Base-by-base conservation (phyloP, 2,113 vertebrate genomes). In the Cranoglanis bouderius region DNA sequence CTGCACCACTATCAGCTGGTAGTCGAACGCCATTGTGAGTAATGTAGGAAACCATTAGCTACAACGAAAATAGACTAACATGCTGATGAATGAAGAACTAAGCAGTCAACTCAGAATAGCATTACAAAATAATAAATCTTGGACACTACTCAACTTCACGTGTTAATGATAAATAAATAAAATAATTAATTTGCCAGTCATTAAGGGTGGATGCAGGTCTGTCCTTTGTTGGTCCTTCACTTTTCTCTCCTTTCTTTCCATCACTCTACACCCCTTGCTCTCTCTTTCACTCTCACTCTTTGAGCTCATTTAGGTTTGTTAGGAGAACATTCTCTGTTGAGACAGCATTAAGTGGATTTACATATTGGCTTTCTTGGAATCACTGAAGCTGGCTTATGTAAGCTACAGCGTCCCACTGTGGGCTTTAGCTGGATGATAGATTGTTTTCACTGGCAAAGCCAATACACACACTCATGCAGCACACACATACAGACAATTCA, bases 331-430 rank as follows among this genome's bases (percentile, higher is more conserved):
- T 90, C 87, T 89, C 89, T 96, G 4, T 96, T 96, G 94, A 95
- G 94, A 95, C 94, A 55, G 93, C 89, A 84, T 90, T 95, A 94
- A 94, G 94, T 94, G 94, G 94, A 95, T 96, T 96, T 96, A 93
- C 94, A 95, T 95, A 95, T 95, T 95, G 94, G 92, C 95, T 95
- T 95, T 95, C 93, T 92, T 90, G 85, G 90, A 92, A 86, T 82
- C 87, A 78, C 81, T 49, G 59, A 93, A 93, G 89, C 92, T 90
- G 35, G 92, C 92, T 93, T 80, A 90, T 91, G 91, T 94, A 94
- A 96, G 93, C 93, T 90, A 55, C 72, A 88, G 92, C 91, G 91
- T 95, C 95, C 95, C 93, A 91, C 88, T 35, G 90, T 94, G 94
- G 93, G 93, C 93, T 94, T 95, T 93, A 95, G 92, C 92, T 92